Conservation (phyloP, 2,797 vertebrate genomes). For the Pseudochirops corinnae region DNA sequence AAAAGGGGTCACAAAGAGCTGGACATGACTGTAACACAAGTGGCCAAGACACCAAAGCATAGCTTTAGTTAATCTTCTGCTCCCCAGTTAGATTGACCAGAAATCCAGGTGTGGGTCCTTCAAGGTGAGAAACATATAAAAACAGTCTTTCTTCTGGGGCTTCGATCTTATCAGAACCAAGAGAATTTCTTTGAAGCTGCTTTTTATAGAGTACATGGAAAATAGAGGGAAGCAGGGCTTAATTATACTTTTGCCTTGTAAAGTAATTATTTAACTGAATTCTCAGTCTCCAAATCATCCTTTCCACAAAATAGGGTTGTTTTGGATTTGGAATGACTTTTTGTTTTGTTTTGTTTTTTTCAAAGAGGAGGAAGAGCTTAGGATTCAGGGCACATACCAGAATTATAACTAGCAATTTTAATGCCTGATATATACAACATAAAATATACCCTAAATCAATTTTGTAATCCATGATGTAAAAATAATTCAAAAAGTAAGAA, state of each 20-base stretch:
- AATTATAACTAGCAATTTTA: background rate
- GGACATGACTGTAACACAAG: background rate
- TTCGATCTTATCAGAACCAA: background rate
- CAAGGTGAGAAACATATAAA: background rate
- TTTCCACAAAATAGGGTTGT: background rate
- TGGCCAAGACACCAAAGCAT: background rate
- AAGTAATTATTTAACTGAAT: background rate
- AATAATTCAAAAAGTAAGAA: background rate
- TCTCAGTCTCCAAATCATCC: background rate
- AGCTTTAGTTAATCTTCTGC: background rate
- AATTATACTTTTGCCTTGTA: background rate
- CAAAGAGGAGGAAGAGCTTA: background rate
- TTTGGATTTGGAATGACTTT: background rate
- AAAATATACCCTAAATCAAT: background rate
- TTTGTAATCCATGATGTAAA: background rate
- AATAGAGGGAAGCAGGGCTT: background rate
- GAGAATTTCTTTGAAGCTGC: background rate
- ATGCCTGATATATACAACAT: background rate
- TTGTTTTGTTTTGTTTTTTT: background rate
- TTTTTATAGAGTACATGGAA: background rate
- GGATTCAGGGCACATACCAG: background rate
- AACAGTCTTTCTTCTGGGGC: background rate
- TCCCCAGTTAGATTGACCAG: background rate
- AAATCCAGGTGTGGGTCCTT: background rate
- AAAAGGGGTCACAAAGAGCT: background rate